Base-by-base conservation (phyloP, 1,140 invertebrate genomes). In the Thaumatotibia leucotreta region DNA sequence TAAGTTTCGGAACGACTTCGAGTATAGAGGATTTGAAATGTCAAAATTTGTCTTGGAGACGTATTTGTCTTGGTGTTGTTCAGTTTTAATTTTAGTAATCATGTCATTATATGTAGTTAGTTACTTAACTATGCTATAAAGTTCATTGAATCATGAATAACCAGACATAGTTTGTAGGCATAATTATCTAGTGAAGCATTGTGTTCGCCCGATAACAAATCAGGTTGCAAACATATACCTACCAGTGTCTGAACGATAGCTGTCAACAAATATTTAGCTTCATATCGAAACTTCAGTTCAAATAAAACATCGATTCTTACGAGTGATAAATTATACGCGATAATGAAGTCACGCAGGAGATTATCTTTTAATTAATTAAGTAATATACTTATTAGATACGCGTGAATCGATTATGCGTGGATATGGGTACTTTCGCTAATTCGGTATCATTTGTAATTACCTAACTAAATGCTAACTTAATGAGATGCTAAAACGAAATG, bases 261-360 rank as follows among this genome's bases (percentile, higher is more conserved):
- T 33, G 0, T 32, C 10, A 14, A 14, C 35, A 39, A 39, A 39
- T 39, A 39, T 39, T 39, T 39, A 17, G 35, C 1, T 39, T 17
- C 4, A 5, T 4, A 39, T 39, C 35, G 14, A 39, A 39, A 5
- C n/a, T 14, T n/a, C 29, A 27, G n/a, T 50, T 32, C 4, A 24
- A 39, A 63, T 20, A 2, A n/a, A n/a, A n/a, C 39, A 63, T 39
- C 6, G 27, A 29, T 17, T 52, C 20, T 17, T 52, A 17, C n/a
- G 23, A 31, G 14, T 17, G 32, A 5, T 45, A 66, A 49, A 17
- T 69, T 74, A 73, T 73, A 72, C 50, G 5, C 6, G 72, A 80
- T 80, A 73, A 74, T 58, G 50, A 31, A 58, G 69, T 76, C 74
- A 80, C 78, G 76, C 66, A 76, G n/a, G 14, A 64, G 63, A 72